Conservation (phyloP, 1,140 invertebrate genomes). For the Euura saliciscinereae region DNA sequence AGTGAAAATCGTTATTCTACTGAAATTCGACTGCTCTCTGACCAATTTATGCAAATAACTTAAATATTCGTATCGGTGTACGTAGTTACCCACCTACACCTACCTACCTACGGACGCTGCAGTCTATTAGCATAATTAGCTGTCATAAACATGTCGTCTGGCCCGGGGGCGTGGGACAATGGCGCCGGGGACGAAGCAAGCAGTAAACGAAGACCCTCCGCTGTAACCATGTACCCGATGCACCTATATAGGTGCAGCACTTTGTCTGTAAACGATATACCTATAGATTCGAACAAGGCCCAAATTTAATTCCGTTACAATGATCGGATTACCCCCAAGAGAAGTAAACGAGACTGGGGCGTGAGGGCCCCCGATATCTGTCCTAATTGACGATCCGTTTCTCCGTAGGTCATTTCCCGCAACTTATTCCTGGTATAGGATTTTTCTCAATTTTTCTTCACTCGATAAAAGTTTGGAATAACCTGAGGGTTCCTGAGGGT, state of each 20-base stretch:
- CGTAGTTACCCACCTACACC: not conserved
- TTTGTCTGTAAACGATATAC: no score
- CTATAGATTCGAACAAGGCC: not conserved
- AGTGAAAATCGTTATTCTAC: constrained; percentile 1
- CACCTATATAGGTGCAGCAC: no score
- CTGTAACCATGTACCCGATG: no score
- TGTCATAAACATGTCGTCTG: constrained; percentile 30
- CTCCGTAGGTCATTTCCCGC: not conserved
- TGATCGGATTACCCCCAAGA: not conserved
- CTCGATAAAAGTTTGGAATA: no score
- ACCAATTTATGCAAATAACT: not conserved
- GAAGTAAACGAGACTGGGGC: not conserved
- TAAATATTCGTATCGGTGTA: not conserved
- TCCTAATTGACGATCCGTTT: not conserved
- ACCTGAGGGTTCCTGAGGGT: no score
- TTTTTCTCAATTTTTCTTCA: no score
- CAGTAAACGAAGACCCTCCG: not conserved
- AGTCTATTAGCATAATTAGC: constrained; percentile 41
- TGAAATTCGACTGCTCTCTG: not conserved
- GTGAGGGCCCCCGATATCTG: not conserved
- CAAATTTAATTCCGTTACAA: constrained; percentile 4
- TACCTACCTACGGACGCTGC: not conserved
- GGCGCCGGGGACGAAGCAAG: not conserved
- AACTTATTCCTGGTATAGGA: not conserved
- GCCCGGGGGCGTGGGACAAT: constrained; percentile 10